A percentile compares a stretch with the other conserved stretches of the same genome.
Evolutionary conservation across 2,888 invertebrate species (phyloP).

Genomic region (Chrysotoxum bicinctum): DNA sequence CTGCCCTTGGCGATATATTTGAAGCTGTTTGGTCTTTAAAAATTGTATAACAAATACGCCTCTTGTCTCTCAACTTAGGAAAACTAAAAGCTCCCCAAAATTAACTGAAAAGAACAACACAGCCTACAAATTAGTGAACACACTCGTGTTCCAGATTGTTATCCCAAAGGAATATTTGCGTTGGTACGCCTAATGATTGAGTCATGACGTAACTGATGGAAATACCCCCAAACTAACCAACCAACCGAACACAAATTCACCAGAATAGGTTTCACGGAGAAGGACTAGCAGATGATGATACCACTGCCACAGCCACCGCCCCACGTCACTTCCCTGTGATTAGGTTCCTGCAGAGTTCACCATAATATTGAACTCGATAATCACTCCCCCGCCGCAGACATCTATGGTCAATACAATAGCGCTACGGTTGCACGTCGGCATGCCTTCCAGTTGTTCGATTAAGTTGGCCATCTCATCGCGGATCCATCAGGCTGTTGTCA

Average conservation of each 20-base stretch:
- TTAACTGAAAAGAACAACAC: not conserved
- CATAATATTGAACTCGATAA: constrained; percentile 73
- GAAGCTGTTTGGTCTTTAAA: too few relatives aligned
- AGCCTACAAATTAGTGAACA: not conserved
- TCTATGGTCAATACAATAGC: not conserved
- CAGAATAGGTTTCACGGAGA: not conserved
- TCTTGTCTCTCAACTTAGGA: too few relatives aligned
- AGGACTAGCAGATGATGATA: not conserved
- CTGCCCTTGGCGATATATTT: too few relatives aligned
- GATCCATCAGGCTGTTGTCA: constrained; percentile 72
- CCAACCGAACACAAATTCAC: not conserved
- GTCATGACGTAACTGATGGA: not conserved
- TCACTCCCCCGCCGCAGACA: not conserved
- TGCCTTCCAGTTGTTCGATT: constrained; percentile 62
- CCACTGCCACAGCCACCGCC: not conserved
- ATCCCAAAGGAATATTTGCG: not conserved
- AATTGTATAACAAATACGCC: too few relatives aligned
- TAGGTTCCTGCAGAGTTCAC: constrained; percentile 40
- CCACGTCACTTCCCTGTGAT: constrained; percentile 69
- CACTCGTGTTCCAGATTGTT: not conserved
- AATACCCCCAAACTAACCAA: not conserved
- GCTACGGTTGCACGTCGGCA: constrained; percentile 24
- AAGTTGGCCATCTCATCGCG: constrained; percentile 70
- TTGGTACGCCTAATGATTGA: not conserved
- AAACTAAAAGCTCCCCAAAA: not conserved